phyloP scores from a whole-genome alignment of 2,888 invertebrate species.

The Cataglyphis altisquamis region DNA sequence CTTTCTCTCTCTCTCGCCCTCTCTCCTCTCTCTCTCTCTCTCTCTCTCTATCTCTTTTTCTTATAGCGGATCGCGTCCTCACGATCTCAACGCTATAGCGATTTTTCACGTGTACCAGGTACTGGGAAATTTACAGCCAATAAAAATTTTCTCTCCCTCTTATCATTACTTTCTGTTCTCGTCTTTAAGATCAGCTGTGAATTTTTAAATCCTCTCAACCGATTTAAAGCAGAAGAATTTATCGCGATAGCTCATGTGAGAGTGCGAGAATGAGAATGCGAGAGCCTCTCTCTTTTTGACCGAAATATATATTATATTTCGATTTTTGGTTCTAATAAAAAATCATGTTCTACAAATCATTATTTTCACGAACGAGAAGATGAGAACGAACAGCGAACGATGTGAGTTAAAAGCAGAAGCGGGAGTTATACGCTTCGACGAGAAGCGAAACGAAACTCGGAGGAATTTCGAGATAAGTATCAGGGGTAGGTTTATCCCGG shows the following conservation, averaged over 20 bases:
- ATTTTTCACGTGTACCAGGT: constrained; percentile 54
- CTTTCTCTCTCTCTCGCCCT: background rate
- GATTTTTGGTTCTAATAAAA: constrained; percentile 13
- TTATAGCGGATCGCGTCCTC: constrained; percentile 18
- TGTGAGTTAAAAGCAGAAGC: constrained; percentile 10
- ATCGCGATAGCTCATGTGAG: constrained; percentile 27
- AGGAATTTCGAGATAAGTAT: constrained; percentile 28
- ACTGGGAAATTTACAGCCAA: constrained; percentile 56
- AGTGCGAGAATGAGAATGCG: background rate
- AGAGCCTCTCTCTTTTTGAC: background rate
- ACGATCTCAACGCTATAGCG: constrained; percentile 32
- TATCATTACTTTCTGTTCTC: background rate
- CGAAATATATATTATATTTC: constrained; percentile 10
- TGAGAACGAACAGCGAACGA: background rate
- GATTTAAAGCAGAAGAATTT: constrained; percentile 8
- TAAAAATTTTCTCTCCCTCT: constrained; percentile 38
- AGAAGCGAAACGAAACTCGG: background rate
- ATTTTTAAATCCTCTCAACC: constrained; percentile 44
- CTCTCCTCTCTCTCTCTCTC: background rate
- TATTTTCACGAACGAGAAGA: background rate
- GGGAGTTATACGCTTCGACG: background rate
- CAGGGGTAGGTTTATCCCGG: background rate
- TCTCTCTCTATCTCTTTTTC: constrained; percentile 3
- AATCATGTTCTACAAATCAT: constrained; percentile 25
- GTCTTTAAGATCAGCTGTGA: constrained; percentile 57